Evolutionary conservation across 2,797 vertebrate species (phyloP).

Genomic region (Oceanodroma leucorhoa): DNA sequence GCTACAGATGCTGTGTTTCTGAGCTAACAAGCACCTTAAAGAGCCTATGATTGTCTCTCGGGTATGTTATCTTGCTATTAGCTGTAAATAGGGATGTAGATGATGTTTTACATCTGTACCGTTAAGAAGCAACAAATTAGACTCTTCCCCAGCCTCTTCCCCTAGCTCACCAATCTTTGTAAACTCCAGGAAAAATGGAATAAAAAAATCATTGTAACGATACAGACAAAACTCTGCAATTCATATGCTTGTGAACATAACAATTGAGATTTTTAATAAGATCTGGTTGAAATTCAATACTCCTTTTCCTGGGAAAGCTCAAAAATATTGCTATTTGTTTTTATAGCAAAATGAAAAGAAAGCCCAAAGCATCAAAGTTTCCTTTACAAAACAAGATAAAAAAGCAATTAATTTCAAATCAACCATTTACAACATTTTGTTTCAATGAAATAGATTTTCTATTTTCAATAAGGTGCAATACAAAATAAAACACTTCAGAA

Average conservation of each 20-base stretch:
- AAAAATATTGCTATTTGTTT: background rate
- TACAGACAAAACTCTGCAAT: background rate
- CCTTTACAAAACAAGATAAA: background rate
- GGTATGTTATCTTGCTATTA: constrained; percentile 52
- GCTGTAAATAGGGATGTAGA: constrained; percentile 41
- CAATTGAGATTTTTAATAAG: background rate
- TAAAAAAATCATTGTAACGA: background rate
- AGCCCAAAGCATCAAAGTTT: background rate
- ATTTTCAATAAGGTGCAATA: background rate
- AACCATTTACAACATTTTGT: background rate
- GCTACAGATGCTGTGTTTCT: constrained; percentile 1
- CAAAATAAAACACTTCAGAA: background rate
- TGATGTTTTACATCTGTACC: constrained; percentile 48
- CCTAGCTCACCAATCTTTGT: background rate
- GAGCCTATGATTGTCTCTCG: constrained; percentile 34
- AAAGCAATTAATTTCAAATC: constrained; percentile 11
- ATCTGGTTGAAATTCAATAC: background rate
- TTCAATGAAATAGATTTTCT: background rate
- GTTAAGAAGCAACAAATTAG: constrained; percentile 34
- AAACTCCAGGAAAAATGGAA: background rate
- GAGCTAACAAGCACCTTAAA: constrained; percentile 26
- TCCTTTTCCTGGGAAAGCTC: background rate
- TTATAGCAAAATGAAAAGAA: background rate
- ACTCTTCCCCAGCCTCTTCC: background rate
- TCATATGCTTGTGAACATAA: background rate